Evolutionary conservation across 2,797 vertebrate species (phyloP).

Genomic region (Galaxias olidus): DNA sequence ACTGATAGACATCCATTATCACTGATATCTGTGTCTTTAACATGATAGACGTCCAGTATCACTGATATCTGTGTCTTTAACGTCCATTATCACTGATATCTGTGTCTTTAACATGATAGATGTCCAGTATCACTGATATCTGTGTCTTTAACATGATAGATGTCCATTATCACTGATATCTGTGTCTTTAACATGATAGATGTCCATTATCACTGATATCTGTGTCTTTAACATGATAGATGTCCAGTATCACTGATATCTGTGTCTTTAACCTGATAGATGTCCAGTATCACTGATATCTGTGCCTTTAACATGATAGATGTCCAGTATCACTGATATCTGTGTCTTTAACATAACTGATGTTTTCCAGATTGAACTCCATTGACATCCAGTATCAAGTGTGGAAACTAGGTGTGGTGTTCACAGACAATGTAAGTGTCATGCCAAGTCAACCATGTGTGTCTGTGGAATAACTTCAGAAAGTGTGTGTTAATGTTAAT

Average conservation of each 20-base stretch:
- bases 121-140: conserved; percentile 70
- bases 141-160: conserved; percentile 4
- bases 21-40: conserved; percentile 30
- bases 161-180: conserved; percentile 25
- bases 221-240: conserved; percentile 10
- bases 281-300: no score
- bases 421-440: conserved; percentile 73
- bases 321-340: conserved; percentile 23
- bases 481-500: no score
- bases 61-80: no score
- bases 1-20: no score
- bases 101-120: conserved; percentile 4
- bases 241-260: no score
- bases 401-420: conserved; percentile 78
- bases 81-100: conserved; percentile 22
- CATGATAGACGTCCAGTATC: conserved; percentile 70
- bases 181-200: conserved; percentile 4
- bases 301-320: no score
- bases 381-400: conserved; percentile 75
- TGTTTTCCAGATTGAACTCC: conserved; percentile 64
- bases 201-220: conserved; percentile 25
- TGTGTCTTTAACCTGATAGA: no score
- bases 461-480: no score
- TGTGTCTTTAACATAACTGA: conserved; percentile 7
- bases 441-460: no score